phyloP scores from a whole-genome alignment of 2,113 vertebrate genomes.

The Pholis gunnellus region DNA sequence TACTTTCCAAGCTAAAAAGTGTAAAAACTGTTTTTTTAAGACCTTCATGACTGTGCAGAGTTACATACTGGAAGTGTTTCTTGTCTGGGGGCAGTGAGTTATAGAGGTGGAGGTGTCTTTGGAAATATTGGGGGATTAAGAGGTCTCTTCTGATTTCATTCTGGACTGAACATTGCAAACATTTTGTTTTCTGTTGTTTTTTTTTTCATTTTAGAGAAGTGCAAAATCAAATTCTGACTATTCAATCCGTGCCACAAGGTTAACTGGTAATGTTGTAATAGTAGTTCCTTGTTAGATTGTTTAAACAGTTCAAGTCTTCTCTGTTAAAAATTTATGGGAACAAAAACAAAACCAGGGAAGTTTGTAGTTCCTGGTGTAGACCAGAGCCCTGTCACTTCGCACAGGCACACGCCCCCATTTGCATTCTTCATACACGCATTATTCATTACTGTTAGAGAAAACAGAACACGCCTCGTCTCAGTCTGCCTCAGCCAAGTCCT shows the following conservation, averaged over 20 bases:
- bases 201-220: not conserved
- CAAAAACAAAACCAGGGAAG: not conserved
- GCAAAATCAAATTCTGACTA: not conserved
- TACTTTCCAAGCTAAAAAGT: not conserved
- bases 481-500: slow-evolving; percentile 18
- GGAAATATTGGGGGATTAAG: not conserved
- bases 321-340: not conserved
- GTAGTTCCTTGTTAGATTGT: not conserved
- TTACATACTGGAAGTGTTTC: not conserved
- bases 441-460: slow-evolving; percentile 46
- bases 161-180: not conserved
- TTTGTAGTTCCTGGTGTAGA: not conserved
- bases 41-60: not conserved
- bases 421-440: slow-evolving; percentile 63
- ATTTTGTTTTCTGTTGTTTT: not conserved
- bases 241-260: not conserved
- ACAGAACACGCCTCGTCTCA: slow-evolving; percentile 62
- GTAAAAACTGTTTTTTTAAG: too few species aligned
- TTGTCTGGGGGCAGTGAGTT: not conserved
- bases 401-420: slow-evolving; percentile 12
- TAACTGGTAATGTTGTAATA: slow-evolving; percentile 16
- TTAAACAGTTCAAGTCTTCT: not conserved
- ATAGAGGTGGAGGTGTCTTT: not conserved
- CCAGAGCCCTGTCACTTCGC: not conserved
- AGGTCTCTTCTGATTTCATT: not conserved